Evolutionary conservation across 1,140 invertebrate genomes (phyloP).

Genomic region (Drosophila leontia): DNA sequence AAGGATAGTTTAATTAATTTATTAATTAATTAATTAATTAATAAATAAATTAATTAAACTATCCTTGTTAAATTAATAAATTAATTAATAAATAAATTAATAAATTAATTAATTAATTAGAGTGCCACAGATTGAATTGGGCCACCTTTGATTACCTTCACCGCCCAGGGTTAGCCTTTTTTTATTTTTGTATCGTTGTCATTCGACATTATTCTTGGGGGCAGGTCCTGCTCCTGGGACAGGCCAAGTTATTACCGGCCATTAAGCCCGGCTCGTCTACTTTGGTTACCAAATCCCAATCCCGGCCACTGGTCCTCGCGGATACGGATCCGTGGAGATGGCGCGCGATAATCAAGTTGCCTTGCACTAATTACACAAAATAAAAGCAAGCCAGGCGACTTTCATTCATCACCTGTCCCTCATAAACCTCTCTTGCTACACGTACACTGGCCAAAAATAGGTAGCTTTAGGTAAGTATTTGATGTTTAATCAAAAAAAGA

Average conservation of each 20-base stretch:
- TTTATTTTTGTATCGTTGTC: not conserved
- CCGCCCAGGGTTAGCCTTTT: not conserved
- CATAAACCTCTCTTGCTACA: slow-evolving; percentile 1
- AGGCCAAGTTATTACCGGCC: slow-evolving; percentile 59
- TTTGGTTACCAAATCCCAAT: slow-evolving; percentile 30
- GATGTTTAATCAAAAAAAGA: no score
- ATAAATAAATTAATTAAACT: slow-evolving; percentile 14
- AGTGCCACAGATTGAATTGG: slow-evolving; percentile 9
- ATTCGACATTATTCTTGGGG: slow-evolving; percentile 9
- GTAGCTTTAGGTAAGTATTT: not conserved
- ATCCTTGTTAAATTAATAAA: no score
- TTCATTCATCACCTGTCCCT: slow-evolving; percentile 44
- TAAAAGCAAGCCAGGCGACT: slow-evolving; percentile 56
- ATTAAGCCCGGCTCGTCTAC: slow-evolving; percentile 52
- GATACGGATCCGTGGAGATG: slow-evolving; percentile 27
- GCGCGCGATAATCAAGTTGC: slow-evolving; percentile 72
- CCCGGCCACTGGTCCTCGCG: not conserved
- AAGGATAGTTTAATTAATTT: no score
- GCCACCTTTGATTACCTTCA: slow-evolving; percentile 1
- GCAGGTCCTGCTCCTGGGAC: slow-evolving; percentile 11
- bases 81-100: no score
- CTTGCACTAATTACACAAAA: slow-evolving; percentile 76
- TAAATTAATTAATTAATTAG: slow-evolving; percentile 24
- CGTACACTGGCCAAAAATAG: not conserved
- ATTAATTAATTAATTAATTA: no score